These are phyloP conservation scores for Heliconius himera DNA, from an alignment of 1,140 invertebrate species.

Conservation along the genomic window DNA sequence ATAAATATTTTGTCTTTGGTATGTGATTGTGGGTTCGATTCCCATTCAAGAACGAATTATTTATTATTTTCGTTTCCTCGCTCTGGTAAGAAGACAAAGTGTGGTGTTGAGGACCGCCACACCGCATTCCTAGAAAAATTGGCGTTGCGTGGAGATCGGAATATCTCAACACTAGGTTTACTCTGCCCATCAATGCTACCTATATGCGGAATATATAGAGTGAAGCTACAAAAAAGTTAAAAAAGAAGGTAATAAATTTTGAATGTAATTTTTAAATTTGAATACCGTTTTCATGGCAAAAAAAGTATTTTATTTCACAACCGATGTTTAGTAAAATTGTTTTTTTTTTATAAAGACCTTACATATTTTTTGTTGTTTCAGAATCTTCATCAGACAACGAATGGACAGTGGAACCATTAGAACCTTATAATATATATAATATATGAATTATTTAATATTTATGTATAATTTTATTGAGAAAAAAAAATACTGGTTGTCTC, in stretches of 20 bases:
- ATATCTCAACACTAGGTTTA: not conserved
- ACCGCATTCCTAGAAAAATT: not conserved
- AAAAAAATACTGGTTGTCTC: too few relatives aligned
- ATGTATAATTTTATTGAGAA: too few relatives aligned
- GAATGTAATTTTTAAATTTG: too few relatives aligned
- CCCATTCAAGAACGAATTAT: not conserved
- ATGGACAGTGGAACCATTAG: constrained; percentile 24
- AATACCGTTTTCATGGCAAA: too few relatives aligned
- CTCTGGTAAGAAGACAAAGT: not conserved
- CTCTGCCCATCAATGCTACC: too few relatives aligned
- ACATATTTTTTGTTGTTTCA: not conserved
- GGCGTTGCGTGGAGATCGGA: not conserved
- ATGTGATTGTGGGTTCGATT: not conserved
- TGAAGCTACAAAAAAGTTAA: too few relatives aligned
- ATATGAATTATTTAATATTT: constrained; percentile 15
- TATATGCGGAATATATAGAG: too few relatives aligned
- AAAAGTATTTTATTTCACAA: too few relatives aligned
- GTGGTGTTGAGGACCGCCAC: not conserved
- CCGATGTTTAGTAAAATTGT: not conserved
- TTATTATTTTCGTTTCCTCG: not conserved
- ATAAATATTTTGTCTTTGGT: too few relatives aligned
- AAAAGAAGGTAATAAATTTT: too few relatives aligned
- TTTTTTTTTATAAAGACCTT: not conserved
- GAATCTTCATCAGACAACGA: constrained; percentile 29
- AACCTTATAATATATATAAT: constrained; percentile 29